Evolutionary conservation across 2,113 vertebrate genomes (phyloP).

Genomic region (Oryzias curvinotus): DNA sequence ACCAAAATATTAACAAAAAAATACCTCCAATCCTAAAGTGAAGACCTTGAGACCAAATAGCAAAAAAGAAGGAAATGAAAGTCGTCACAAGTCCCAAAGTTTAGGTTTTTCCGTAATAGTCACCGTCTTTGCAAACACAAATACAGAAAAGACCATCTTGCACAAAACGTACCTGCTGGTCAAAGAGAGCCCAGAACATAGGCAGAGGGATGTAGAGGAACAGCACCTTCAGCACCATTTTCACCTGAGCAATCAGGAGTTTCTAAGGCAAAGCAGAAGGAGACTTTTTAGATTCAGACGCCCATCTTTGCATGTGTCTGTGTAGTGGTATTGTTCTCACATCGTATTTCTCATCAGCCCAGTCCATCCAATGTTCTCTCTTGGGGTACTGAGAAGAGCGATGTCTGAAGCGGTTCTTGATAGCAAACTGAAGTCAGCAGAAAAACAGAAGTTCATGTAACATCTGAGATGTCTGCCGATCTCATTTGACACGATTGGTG

Average conservation of each 20-base stretch:
- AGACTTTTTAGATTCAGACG: rapidly evolving
- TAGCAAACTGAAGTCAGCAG: conserved; percentile 82
- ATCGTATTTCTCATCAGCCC: conserved; percentile 90
- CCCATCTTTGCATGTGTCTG: background rate
- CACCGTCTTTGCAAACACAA: too few relatives aligned
- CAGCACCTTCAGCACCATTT: conserved; percentile 91
- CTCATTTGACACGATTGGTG: background rate
- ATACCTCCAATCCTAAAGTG: too few relatives aligned
- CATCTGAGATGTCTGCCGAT: background rate
- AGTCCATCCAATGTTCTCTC: conserved; percentile 94
- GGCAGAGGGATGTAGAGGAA: conserved; percentile 96
- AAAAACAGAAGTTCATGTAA: background rate
- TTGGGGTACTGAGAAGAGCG: conserved; percentile 77
- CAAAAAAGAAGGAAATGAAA: too few relatives aligned
- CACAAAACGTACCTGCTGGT: conserved; percentile 87
- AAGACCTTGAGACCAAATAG: too few relatives aligned
- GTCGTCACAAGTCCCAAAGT: too few relatives aligned
- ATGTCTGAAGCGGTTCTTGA: conserved; percentile 86
- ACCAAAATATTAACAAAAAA: too few relatives aligned
- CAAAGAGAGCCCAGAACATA: conserved; percentile 98
- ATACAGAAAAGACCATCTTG: too few relatives aligned
- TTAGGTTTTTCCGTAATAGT: too few relatives aligned
- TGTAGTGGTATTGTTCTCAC: conserved; percentile 64
- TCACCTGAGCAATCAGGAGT: conserved; percentile 87
- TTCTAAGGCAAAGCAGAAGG: conserved; percentile 74